Evolutionary conservation across 2,797 vertebrate genomes (phyloP), one percentile per base, ranked within the genome.

Genomic region (Pseudochromis fuscus): DNA sequence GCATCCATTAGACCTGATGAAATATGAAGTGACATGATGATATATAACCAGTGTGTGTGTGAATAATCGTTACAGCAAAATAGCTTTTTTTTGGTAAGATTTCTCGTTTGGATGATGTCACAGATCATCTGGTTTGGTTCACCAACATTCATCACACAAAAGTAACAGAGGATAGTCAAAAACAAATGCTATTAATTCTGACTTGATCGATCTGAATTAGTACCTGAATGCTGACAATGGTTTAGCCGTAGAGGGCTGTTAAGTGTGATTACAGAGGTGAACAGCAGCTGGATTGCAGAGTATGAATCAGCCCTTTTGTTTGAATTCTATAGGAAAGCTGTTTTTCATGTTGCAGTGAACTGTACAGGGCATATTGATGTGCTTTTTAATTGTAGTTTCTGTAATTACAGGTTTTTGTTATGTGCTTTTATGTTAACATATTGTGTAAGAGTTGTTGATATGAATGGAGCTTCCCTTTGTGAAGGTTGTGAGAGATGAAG

Each of bases 221-320:
- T 37, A 66, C 45, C 30, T 44, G 38, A 55, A 56, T 56, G 50
- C 19, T 3, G 1, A 9, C 30, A 51, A 24, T 51, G 13, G 1
- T 40, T 53, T 16, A 23, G 28, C 35, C 42, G n/a, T 13, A 38
- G 19, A 51, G 46, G 58, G 10, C 21, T 55, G 15, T 59, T 64
- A n/a, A 35, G 42, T 58, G 33, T 55, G 44, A 53, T 63, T 51
- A 49, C 38, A 64, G 21, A 7, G 16, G 2, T 61, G 23, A 48
- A 46, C 40, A 63, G n/a, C 35, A 61, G 24, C 37, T 13, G 50
- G 35, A 56, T 30, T 71, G 50, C 25, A 51, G 28, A 35, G 12
- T 27, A 38, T 25, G 21, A 56, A 50, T 23, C 35, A 7, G 23
- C 10, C 13, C 35, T 9, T 57, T 7, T 28, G 9, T 27, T 49